Percentiles rank a stretch among this genome's conserved stretches.
Conservation (phyloP, 2,888 invertebrate genomes). For the Leptopilina myrica region DNA sequence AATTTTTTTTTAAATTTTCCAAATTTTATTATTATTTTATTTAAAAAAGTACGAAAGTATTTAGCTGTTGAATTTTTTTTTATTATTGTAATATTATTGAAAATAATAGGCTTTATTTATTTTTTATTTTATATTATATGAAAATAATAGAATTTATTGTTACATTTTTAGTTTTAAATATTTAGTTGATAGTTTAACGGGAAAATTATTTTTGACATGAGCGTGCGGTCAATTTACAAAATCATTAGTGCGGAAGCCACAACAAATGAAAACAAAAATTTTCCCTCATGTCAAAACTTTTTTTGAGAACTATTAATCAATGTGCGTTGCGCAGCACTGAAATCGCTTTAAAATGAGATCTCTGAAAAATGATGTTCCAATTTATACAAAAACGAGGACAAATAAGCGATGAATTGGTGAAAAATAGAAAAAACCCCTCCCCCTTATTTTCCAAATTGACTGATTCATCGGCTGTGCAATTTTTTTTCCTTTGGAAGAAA, state of each 20-base stretch:
- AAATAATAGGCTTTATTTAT: too few species aligned
- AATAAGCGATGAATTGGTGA: not conserved
- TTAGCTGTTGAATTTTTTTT: too few species aligned
- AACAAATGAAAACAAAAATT: conserved; percentile 33
- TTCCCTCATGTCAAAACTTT: not conserved
- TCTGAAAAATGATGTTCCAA: conserved; percentile 24
- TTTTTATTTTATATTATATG: too few species aligned
- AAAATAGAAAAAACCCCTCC: not conserved
- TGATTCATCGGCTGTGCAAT: not conserved
- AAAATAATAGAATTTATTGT: too few species aligned
- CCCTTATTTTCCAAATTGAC: not conserved
- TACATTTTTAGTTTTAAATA: too few species aligned
- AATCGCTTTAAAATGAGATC: conserved; percentile 20
- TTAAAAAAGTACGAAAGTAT: too few species aligned
- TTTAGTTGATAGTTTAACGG: too few species aligned
- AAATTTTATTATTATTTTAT: too few species aligned
- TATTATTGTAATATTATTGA: too few species aligned
- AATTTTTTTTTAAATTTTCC: too few species aligned
- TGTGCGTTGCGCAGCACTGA: not conserved
- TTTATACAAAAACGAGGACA: not conserved
- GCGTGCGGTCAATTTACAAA: too few species aligned
- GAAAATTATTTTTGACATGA: too few species aligned
- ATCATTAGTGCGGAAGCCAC: conserved; percentile 2
- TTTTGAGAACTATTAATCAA: conserved; percentile 9
- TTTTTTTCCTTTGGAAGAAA: not conserved